Base-by-base conservation (phyloP, 1,140 invertebrate genomes). In the Drosophila orena region DNA sequence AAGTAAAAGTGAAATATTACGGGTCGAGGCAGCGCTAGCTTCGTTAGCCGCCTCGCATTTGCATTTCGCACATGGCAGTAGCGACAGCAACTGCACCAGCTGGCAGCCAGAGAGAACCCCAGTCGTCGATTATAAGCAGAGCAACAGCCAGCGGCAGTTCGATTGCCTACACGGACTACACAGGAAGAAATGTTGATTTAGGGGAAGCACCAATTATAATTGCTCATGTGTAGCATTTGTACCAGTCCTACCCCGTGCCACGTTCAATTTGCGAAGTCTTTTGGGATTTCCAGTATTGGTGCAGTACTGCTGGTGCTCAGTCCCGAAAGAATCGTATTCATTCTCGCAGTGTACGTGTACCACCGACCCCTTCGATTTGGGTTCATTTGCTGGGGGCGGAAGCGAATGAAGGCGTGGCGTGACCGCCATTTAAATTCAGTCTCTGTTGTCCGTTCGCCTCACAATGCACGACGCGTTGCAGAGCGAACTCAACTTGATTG, bases 1-100 rank as follows among this genome's bases (percentile, higher is more conserved):
- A 88, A 88, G 84, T 88, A 88, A 88, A 88, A 88, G 84, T 88
- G 77, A 89, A 88, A 89, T 88, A 88, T 88, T 83, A 79, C 56
- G 55, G 42, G 59, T 47, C 53, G 69, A 30, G 27, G 52, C 22
- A 55, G 40, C 37, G 50, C n/a, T 42, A 15, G 38, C 81, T 70
- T 79, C 68, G 79, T 79, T 81, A 79, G 77, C 65, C 76, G 76
- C 78, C 69, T 53, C 68, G 53, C 72, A 84, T 89, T 89, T 84
- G 79, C 84, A 89, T 89, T 79, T 79, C 57, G 84, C 79, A 79
- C 79, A 88, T 79, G 75, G 68, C 75, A 72, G 61, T 66, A 57
- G 55, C 64, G 68, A 50, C 53, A 65, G 43, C 42, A 53, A 54
- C 43, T 59, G 47, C 50, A 75, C 47, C 57, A 44, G 15, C 17